These are phyloP conservation scores for Dryobota labecula DNA, from an alignment of 2,888 invertebrate species.

Conservation along the genomic window DNA sequence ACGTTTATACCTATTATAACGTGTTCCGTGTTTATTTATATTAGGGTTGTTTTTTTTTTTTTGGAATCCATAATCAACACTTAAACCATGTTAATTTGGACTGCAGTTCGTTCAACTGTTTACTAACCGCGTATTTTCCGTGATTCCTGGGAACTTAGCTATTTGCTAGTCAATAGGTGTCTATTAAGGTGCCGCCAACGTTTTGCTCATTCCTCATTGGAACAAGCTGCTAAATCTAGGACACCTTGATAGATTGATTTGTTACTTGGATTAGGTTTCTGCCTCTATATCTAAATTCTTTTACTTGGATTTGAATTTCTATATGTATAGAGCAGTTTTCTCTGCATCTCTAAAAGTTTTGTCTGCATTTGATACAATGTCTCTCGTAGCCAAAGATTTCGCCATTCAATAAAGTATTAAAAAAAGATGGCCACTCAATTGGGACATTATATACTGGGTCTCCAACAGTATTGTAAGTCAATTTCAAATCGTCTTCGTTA, in stretches of 20 bases:
- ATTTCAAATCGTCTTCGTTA: constrained; percentile 28
- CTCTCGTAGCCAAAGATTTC: background rate
- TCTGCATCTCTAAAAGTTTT: background rate
- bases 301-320: background rate
- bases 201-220: constrained; percentile 44
- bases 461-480: constrained; percentile 16
- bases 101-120: constrained; percentile 53
- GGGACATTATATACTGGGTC: constrained; percentile 18
- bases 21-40: too few relatives aligned
- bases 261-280: constrained; percentile 16
- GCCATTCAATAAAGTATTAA: constrained; percentile 16
- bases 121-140: constrained; percentile 42
- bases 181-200: constrained; percentile 46
- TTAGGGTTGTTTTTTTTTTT: too few relatives aligned
- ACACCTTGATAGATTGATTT: constrained; percentile 47
- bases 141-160: constrained; percentile 54
- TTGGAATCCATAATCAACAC: too few relatives aligned
- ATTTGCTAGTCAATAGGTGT: constrained; percentile 51
- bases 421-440: constrained; percentile 34
- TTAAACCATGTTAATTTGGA: constrained; percentile 12
- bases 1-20: too few relatives aligned
- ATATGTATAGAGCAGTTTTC: background rate
- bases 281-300: background rate
- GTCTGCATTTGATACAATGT: constrained; percentile 2
- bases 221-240: constrained; percentile 29